Evolutionary conservation across 2,797 vertebrate species (phyloP).

Genomic region (Phrynocephalus guinanensis): DNA sequence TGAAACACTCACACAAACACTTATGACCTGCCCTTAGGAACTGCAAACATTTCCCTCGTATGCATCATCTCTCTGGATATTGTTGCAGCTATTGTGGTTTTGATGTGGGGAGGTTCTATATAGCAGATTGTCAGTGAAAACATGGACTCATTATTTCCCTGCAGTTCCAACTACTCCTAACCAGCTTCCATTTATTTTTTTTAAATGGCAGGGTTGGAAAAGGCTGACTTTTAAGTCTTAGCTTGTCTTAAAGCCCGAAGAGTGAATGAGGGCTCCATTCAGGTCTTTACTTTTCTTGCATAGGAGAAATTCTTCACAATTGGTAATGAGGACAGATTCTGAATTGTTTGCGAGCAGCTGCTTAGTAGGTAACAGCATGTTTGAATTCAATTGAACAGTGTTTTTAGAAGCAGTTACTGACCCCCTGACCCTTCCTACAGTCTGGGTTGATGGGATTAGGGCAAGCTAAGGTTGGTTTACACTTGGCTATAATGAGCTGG

Average conservation of each 20-base stretch:
- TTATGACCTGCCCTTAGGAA: background rate
- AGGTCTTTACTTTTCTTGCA: slow-evolving; percentile 66
- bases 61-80: background rate
- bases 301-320: slow-evolving; percentile 64
- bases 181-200: slow-evolving; percentile 41
- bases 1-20: fast-evolving
- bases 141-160: slow-evolving; percentile 20
- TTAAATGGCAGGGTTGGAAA: slow-evolving; percentile 32
- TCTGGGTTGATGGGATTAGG: slow-evolving; percentile 87
- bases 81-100: slow-evolving; percentile 16
- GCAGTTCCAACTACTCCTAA: slow-evolving; percentile 30
- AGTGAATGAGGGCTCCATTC: slow-evolving; percentile 55
- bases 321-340: slow-evolving; percentile 68
- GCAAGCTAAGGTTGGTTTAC: slow-evolving; percentile 82
- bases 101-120: slow-evolving; percentile 24
- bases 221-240: slow-evolving; percentile 54
- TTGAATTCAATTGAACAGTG: slow-evolving; percentile 78
- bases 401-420: slow-evolving; percentile 86
- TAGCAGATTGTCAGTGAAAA: slow-evolving; percentile 25
- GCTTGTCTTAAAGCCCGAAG: slow-evolving; percentile 53
- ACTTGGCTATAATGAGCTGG: slow-evolving; percentile 84
- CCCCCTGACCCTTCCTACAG: slow-evolving; percentile 83
- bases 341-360: slow-evolving; percentile 76
- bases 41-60: slow-evolving; percentile 10
- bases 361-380: slow-evolving; percentile 75